A percentile compares a stretch with the other conserved stretches of the same genome.
Evolutionary conservation across 1,140 invertebrate genomes (phyloP).

Genomic region (Cyrtorhinus lividipennis): DNA sequence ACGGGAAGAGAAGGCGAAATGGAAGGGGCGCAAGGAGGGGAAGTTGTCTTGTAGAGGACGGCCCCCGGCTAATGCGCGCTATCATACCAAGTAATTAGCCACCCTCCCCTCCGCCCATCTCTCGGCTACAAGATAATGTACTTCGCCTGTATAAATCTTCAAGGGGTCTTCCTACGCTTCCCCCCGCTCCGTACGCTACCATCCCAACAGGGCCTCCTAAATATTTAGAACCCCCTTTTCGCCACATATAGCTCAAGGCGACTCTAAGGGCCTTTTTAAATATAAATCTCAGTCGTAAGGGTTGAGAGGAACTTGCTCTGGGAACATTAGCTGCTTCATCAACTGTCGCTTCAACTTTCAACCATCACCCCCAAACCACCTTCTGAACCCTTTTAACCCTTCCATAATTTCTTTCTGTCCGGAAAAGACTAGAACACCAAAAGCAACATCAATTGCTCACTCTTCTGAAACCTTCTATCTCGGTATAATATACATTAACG

Average conservation of each 20-base stretch:
- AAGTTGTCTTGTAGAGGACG: slow-evolving; percentile 7
- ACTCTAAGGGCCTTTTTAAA: slow-evolving; percentile 7
- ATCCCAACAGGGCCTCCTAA: background rate
- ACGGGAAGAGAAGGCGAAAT: background rate
- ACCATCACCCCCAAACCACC: background rate
- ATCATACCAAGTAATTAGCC: slow-evolving; percentile 14
- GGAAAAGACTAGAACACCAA: background rate
- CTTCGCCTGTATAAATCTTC: slow-evolving; percentile 14
- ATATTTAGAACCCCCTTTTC: slow-evolving; percentile 3
- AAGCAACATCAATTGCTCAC: too few species aligned
- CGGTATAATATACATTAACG: too few species aligned
- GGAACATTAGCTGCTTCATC: slow-evolving; percentile 10
- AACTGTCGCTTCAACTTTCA: slow-evolving; percentile 4
- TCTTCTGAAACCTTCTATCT: too few species aligned
- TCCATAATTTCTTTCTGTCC: background rate
- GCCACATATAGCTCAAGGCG: slow-evolving; percentile 12
- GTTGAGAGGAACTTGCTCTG: slow-evolving; percentile 8
- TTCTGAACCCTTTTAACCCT: background rate
- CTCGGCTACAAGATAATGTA: slow-evolving; percentile 13
- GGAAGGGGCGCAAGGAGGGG: background rate
- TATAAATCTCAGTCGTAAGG: slow-evolving; percentile 12
- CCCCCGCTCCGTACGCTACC: background rate
- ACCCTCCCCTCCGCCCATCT: background rate
- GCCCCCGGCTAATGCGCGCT: slow-evolving; percentile 12
- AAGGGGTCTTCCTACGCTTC: background rate